Base-by-base conservation (phyloP, 2,888 invertebrate species). In the Gortyna flavago region DNA sequence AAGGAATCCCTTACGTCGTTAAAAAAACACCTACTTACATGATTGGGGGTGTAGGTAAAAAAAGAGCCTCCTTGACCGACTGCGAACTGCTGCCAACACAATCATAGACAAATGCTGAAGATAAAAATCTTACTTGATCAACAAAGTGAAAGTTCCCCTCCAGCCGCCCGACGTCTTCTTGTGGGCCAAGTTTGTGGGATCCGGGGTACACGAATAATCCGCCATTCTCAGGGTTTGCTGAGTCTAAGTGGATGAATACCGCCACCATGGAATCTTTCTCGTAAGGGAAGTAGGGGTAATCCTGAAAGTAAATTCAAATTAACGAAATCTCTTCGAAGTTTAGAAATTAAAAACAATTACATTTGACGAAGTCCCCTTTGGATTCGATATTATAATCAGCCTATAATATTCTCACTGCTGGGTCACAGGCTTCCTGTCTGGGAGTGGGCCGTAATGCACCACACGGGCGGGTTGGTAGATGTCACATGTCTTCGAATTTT, bases 201-300 rank as follows among this genome's bases (percentile, higher is more conserved):
- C 90, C 89, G 29, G 90, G 89, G 70, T 83, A 90, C 9, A 90
- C 89, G 25, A 87, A 85, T 21, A 90, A 4, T 0, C 89, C 89
- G 1, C 97, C 97, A 83, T 97, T 97, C 79, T 97, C 97, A 1
- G 97, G 96, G 44, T 95, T 95, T 0, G 97, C 95, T 69, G 96
- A 97, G 82, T 97, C 97, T 79, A 97, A 87, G 88, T 97, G 97
- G 1, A 97, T 89, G 85, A 97, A 97, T 2, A 97, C 97, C 3
- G 97, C 97, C 9, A 97, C 93, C 96, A 97, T 97, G 0, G 97
- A 95, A 86, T 97, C 95, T 1, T 97, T 96, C 83, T 97, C 94
- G 89, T 95, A 97, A 0, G 97, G 97, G 86, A 97, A 97, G 87
- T 97, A 97, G 48, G 95, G 97, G 85, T 97, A 97, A 83, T 97